Percentiles rank a stretch among this genome's conserved stretches.
Conservation (phyloP, 2,113 vertebrate species). For the Desmodus rotundus region DNA sequence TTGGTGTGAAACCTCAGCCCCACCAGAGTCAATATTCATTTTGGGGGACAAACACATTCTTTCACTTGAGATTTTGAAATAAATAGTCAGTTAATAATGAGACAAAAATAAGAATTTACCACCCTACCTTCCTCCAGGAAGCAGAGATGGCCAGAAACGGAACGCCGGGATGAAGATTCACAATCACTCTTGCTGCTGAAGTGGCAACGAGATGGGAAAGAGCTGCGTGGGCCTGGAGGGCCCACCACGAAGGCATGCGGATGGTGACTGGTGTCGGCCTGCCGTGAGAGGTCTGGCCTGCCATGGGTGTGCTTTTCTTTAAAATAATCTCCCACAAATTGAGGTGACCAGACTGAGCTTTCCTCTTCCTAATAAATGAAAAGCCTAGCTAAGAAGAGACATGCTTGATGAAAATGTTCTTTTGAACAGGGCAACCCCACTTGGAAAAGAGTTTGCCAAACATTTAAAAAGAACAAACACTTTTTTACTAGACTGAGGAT, state of each 20-base stretch:
- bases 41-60: background rate
- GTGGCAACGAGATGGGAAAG: no score
- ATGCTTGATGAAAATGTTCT: background rate
- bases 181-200: background rate
- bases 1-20: background rate
- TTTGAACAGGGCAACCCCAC: background rate
- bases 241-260: accelerated
- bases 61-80: background rate
- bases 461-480: background rate
- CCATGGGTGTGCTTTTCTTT: background rate
- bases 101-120: background rate
- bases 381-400: background rate
- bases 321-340: background rate
- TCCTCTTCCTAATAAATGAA: background rate
- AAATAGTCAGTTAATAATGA: background rate
- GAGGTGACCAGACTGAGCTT: background rate
- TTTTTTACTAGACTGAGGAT: background rate
- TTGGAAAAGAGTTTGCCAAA: background rate
- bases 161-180: background rate
- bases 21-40: background rate
- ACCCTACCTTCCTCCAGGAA: background rate
- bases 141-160: background rate
- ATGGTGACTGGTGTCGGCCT: background rate
- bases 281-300: background rate
- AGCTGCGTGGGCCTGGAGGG: no score